phyloP scores from a whole-genome alignment of 2,113 vertebrate species.

The Nicator chloris region DNA sequence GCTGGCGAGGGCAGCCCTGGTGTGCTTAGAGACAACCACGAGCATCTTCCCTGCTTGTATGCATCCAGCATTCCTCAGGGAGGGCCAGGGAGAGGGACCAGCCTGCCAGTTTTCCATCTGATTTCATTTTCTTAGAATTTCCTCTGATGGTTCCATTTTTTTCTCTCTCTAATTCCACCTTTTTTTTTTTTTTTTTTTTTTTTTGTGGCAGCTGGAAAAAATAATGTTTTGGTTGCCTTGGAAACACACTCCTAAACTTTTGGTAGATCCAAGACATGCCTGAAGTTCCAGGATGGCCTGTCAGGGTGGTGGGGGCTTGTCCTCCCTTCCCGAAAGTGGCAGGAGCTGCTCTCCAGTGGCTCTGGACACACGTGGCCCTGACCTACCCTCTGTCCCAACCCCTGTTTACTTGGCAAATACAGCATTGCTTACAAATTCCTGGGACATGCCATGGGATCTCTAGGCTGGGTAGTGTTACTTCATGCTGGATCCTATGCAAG shows the following conservation, averaged over 20 bases:
- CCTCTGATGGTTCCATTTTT: conserved; percentile 34
- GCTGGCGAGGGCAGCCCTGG: rapidly evolving
- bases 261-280: background rate
- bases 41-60: background rate
- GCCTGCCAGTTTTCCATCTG: conserved; percentile 37
- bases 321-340: background rate
- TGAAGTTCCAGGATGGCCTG: conserved; percentile 4
- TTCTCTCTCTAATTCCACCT: background rate
- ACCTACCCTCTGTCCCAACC: background rate
- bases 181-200: background rate
- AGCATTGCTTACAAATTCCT: background rate
- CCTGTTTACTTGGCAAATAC: background rate
- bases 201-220: conserved; percentile 47
- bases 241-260: background rate
- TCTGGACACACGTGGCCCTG: background rate
- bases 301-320: background rate
- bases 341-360: background rate
- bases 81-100: background rate
- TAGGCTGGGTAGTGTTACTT: background rate
- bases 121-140: conserved; percentile 77
- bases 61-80: background rate
- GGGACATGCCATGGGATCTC: background rate
- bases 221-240: conserved; percentile 45
- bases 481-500: conserved; percentile 11
- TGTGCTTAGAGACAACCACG: background rate